Base-by-base conservation (phyloP, 2,113 vertebrate genomes). In the Brienomyrus brachyistius region DNA sequence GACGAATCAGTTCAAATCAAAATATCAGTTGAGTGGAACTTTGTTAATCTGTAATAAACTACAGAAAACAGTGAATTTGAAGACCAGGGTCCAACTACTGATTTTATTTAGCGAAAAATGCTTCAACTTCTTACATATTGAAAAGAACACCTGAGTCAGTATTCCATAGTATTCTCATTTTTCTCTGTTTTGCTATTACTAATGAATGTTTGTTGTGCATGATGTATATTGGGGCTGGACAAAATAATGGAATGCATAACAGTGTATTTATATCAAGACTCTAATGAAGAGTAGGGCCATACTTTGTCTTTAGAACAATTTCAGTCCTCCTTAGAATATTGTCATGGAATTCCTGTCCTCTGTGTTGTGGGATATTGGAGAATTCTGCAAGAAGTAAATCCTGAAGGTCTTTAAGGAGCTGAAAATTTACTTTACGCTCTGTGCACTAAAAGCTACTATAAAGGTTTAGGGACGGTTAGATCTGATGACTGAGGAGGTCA, bases 191-290 rank as follows among this genome's bases (percentile, higher is more conserved):
- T 82, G 15, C 48, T 23, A 19, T 48, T 91, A 59, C 90, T 88
- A 82, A 90, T 51, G 35, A 90, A 82, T 88, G 66, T 87, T 66
- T 91, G 52, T 86, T 51, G 40, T 84, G 90, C 90, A 91, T 92
- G 85, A 50, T 88, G 23, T 35, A 80, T 88, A 86, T 52, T 6
- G 5, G 70, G 15, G 31, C 11, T 77, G 31, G 4, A 2, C 62
- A 77, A 40, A 77, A 40, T 40, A 77, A 77, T 19, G 31, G 35
- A 77, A 74, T 35, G 35, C 31, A 31, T 35, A 40, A 77, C 31
- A 77, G 5, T 77, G 15, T 40, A 40, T 77, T 77, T 35, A 40
- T 40, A 19, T 77, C 70, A 77, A 77, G 70, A 19, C 35, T 40
- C 70, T 10, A 27, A 4, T 66, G 23, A 66, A n/a, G n/a, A 66